Base-by-base conservation (phyloP, 2,797 vertebrate species). In the Picus viridis region DNA sequence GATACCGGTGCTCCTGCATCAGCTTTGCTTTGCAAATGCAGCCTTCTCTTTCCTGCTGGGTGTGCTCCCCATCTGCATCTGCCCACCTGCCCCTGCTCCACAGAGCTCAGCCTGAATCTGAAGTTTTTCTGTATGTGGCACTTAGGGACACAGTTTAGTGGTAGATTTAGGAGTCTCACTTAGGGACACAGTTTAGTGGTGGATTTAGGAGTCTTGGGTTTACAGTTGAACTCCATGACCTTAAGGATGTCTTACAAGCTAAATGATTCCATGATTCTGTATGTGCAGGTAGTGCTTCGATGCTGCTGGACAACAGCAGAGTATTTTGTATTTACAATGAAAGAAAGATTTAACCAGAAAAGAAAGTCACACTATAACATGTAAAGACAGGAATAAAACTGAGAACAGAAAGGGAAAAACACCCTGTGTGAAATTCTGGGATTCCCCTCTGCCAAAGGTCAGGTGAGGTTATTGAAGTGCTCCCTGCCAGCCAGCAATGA, bases 241-340 rank as follows among this genome's bases (percentile, higher is more conserved):
- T 57, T 12, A 36, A 47, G 68, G 10, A 8, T 51, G 3, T 54
- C 88, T 88, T 56, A 32, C 45, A 51, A 5, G 8, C 14, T 63
- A 16, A 61, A 14, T 27, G 17, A 14, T 22, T 62, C 43, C 63
- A 1, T 5, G 34, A 27, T 23, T 24, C 41, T 19, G 9, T 15
- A 3, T 14, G 76, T 39, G 61, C 0, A 0, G 39, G 57, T 24
- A 47, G 57, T 14, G 63, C 58, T 7, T 7, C 4, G 22, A 32
- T 54, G 63, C 56, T 72, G 17, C 72, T 34, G 61, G 34, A 24
- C 39, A 49, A 32, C 68, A 43, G 27, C 20, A 32, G 24, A 24
- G 3, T 23, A 4, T 59, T 79, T 47, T 56, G 54, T 68, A 24
- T 54, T 23, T 36, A 11, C 9, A 59, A 10, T 1, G 54, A 79